A percentile compares a stretch with the other conserved stretches of the same genome.
phyloP scores from a whole-genome alignment of 1,140 invertebrate species.

The Eumeta japonica region DNA sequence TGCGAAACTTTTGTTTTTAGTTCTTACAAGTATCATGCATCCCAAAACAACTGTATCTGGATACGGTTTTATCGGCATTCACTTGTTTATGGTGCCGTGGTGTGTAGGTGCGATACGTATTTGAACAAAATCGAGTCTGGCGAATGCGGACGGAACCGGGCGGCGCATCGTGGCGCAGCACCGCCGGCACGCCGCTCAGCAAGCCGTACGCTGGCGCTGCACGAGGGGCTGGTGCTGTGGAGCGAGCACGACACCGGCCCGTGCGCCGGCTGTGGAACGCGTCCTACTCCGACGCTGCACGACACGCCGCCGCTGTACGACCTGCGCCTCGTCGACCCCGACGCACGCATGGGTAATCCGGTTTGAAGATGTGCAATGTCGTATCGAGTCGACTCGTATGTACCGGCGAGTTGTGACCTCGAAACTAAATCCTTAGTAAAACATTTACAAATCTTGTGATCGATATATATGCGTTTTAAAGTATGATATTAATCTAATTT shows the following conservation, averaged over 20 bases:
- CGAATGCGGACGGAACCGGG: slow-evolving; percentile 68
- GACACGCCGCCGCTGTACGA: slow-evolving; percentile 61
- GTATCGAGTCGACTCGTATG: slow-evolving; percentile 59
- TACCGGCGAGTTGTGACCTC: slow-evolving; percentile 48
- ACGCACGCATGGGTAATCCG: slow-evolving; percentile 59
- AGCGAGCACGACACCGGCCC: slow-evolving; percentile 66
- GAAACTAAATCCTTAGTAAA: too few relatives aligned
- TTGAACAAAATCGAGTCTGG: slow-evolving; percentile 75
- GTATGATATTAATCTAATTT: too few relatives aligned
- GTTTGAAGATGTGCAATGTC: slow-evolving; percentile 65
- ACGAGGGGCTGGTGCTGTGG: slow-evolving; percentile 68
- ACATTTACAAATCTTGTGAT: too few relatives aligned
- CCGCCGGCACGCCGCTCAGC: slow-evolving; percentile 53
- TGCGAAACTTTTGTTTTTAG: too few relatives aligned
- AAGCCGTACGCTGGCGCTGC: slow-evolving; percentile 73
- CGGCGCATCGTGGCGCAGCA: slow-evolving; percentile 62
- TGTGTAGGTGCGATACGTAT: slow-evolving; percentile 64
- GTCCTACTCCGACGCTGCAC: slow-evolving; percentile 34
- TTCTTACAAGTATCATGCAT: too few relatives aligned
- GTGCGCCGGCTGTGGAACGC: slow-evolving; percentile 40
- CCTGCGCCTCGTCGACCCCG: slow-evolving; percentile 61
- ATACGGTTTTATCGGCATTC: too few relatives aligned
- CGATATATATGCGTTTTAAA: too few relatives aligned
- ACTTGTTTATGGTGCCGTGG: too few relatives aligned
- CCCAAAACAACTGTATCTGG: too few relatives aligned